These are phyloP conservation scores for Tricholauxania praeusta DNA, from an alignment of 2,888 invertebrate species.

Conservation along the genomic window DNA sequence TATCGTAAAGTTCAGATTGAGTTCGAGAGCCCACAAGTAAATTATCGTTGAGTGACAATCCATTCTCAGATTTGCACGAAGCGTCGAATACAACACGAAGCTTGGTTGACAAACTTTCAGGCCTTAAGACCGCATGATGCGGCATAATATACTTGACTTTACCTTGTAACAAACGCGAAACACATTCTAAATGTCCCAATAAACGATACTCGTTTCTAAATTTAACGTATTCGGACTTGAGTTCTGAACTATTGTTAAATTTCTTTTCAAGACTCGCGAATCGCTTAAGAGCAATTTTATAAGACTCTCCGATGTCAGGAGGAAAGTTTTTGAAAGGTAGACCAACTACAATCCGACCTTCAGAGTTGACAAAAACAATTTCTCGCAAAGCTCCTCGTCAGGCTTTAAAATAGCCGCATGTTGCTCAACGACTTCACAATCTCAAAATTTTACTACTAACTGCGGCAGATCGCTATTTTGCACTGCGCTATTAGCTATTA, in stretches of 20 bases:
- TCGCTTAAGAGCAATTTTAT: background rate
- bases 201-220: slow-evolving; percentile 16
- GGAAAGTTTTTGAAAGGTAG: no score
- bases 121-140: slow-evolving; percentile 24
- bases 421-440: background rate
- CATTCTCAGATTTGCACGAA: background rate
- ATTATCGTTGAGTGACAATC: background rate
- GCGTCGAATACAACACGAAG: slow-evolving; percentile 13
- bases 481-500: background rate
- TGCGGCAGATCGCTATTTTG: background rate
- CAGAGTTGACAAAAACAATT: background rate
- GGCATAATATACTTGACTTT: slow-evolving; percentile 22
- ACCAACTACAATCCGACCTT: no score
- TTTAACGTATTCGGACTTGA: background rate
- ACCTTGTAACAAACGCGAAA: background rate
- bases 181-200: slow-evolving; percentile 19
- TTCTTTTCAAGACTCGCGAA: background rate
- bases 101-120: slow-evolving; percentile 26
- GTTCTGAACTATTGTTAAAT: slow-evolving; percentile 5
- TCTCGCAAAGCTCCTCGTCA: background rate
- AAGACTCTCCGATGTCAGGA: background rate
- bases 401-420: background rate
- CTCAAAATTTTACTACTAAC: slow-evolving; percentile 1
- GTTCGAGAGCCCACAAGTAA: slow-evolving; percentile 14
- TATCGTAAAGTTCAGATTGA: slow-evolving; percentile 12